A percentile compares a stretch with the other conserved stretches of the same genome.
phyloP scores from a whole-genome alignment of 2,888 invertebrate species.

The Epistrophella euchroma region DNA sequence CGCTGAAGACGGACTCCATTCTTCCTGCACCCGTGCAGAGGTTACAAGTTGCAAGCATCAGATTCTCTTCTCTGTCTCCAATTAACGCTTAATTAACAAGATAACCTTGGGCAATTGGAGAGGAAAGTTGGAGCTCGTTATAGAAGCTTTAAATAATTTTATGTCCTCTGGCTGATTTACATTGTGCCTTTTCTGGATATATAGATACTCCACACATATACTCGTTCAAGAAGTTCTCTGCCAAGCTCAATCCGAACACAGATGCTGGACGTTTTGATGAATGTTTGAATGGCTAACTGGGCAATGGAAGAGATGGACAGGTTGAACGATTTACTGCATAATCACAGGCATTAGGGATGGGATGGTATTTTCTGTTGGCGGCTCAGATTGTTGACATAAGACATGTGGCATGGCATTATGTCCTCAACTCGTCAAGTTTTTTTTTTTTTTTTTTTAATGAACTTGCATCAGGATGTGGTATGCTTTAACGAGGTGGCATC shows the following conservation, averaged over 20 bases:
- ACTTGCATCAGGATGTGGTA: constrained; percentile 16
- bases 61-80: constrained; percentile 37
- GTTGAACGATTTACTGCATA: constrained; percentile 60
- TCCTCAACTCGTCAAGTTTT: constrained; percentile 41
- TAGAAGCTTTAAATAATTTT: constrained; percentile 37
- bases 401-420: constrained; percentile 44
- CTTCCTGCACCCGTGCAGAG: constrained; percentile 16
- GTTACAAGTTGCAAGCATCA: constrained; percentile 24
- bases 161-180: constrained; percentile 58
- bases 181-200: constrained; percentile 4
- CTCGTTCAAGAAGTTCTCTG: background rate
- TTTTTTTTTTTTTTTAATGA: constrained; percentile 8
- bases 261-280: constrained; percentile 35
- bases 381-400: constrained; percentile 36
- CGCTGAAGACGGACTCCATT: constrained; percentile 17
- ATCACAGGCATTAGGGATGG: constrained; percentile 60
- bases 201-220: background rate
- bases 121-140: background rate
- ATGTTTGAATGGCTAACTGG: constrained; percentile 42
- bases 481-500: constrained; percentile 45
- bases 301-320: constrained; percentile 44
- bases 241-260: background rate
- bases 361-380: constrained; percentile 27
- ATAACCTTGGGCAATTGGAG: constrained; percentile 59
- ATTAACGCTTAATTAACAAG: constrained; percentile 72